A percentile compares a stretch with the other conserved stretches of the same genome.
Evolutionary conservation across 2,113 vertebrate genomes (phyloP).

Genomic region (Ramphastos sulfuratus): DNA sequence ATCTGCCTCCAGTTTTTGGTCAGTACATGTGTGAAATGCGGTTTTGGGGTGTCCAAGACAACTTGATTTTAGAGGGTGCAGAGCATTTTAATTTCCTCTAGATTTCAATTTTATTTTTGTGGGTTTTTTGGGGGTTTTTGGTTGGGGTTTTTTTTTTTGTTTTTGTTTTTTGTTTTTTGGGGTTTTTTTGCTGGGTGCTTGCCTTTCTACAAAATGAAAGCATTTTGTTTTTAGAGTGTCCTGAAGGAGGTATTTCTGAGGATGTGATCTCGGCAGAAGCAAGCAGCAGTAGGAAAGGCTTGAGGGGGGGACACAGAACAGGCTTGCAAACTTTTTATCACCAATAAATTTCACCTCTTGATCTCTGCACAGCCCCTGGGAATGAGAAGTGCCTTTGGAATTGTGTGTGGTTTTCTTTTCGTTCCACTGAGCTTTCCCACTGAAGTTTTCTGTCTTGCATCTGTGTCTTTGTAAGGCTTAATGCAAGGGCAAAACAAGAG

Average conservation of each 20-base stretch:
- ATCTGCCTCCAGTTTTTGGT: background rate
- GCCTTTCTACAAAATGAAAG: background rate
- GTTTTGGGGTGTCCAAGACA: background rate
- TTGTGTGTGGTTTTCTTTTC: slow-evolving; percentile 45
- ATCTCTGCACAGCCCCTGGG: slow-evolving; percentile 37
- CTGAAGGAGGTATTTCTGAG: background rate
- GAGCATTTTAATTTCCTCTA: background rate
- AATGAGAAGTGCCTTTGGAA: slow-evolving; percentile 51
- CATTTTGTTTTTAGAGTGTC: background rate
- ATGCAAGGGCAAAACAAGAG: slow-evolving; percentile 38
- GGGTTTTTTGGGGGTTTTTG: background rate
- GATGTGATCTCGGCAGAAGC: background rate
- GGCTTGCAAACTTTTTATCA: slow-evolving; percentile 7
- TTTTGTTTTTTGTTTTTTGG: too few species aligned
- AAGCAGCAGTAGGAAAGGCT: background rate
- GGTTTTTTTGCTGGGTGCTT: background rate
- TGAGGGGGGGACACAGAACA: background rate
- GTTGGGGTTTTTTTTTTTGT: too few species aligned
- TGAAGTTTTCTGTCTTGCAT: slow-evolving; percentile 45
- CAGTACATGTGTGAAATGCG: background rate
- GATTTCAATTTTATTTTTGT: background rate
- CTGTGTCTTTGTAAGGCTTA: slow-evolving; percentile 38
- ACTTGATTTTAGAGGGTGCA: background rate
- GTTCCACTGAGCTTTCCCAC: slow-evolving; percentile 41
- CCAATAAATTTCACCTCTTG: slow-evolving; percentile 56